Base-by-base conservation (phyloP, 2,888 invertebrate species). In the Pyrocoelia pectoralis region DNA sequence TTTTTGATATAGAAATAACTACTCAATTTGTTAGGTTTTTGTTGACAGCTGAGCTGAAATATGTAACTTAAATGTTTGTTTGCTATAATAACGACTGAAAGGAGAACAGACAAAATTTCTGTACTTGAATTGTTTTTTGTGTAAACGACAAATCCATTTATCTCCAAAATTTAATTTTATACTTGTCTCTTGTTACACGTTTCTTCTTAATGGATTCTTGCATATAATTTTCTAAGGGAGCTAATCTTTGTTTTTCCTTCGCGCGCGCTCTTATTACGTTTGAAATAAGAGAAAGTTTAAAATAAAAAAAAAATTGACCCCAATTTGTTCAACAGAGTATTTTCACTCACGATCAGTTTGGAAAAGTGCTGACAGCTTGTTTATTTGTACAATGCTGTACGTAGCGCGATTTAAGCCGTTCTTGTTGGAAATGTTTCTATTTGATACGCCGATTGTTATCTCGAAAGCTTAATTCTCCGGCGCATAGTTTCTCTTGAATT, bases 1-100 rank as follows among this genome's bases (percentile, higher is more conserved):
- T 58, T 59, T 17, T 64, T 52, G 48, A 55, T 64, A 60, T 60
- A 60, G 56, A 60, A 60, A 53, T 13, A 17, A 28, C 58, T 41
- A 33, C 51, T 50, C 46, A 54, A 50, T 58, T 50, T 40, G 46
- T 15, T 40, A 50, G 51, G 51, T 58, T 63, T 59, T 14, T 29
- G 29, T 15, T 17, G 17, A 15, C 17, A 52, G 17, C 33, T 15
- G 2, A 17, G 15, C 18, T 18, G 46, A 46, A 46, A 46, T 46
- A 46, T 46, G 17, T 46, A 46, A 43, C 14, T 43, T 15, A 43
- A 18, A 46, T 15, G 15, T 46, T 18, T 46, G 15, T 46, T 18
- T 46, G n/a, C 17, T 17, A 10, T 17, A 46, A 46, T 17, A 46
- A 46, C 15, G 10, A 46, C 46, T 46, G 46, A 46, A 46, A 46